Percentiles rank a stretch among this genome's conserved stretches.
Evolutionary conservation across 2,888 invertebrate species (phyloP).

Genomic region (Anorthoa munda): DNA sequence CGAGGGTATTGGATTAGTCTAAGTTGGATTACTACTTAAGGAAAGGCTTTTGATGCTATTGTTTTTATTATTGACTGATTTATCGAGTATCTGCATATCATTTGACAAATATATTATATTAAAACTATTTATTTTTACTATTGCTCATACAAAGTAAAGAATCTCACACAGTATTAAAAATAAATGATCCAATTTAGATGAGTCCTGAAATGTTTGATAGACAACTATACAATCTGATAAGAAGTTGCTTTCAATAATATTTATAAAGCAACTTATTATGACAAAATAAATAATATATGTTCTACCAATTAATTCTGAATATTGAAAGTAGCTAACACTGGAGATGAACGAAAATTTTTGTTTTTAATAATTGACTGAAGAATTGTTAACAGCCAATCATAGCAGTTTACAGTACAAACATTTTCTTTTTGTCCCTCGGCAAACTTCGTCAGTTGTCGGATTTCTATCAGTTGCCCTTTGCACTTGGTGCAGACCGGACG

Average conservation of each 20-base stretch:
- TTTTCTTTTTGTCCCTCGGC: too few species aligned
- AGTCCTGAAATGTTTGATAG: constrained; percentile 39
- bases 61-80: constrained; percentile 46
- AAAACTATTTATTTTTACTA: constrained; percentile 5
- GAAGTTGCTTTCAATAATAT: constrained; percentile 45
- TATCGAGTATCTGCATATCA: constrained; percentile 46
- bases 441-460: too few species aligned
- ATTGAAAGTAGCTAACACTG: constrained; percentile 35
- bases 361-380: not conserved
- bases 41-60: constrained; percentile 6
- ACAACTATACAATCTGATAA: constrained; percentile 40
- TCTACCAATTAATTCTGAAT: constrained; percentile 27
- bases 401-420: not conserved
- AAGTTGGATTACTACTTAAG: constrained; percentile 47
- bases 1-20: constrained; percentile 52
- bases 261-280: constrained; percentile 6
- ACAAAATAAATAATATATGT: constrained; percentile 37
- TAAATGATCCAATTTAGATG: constrained; percentile 53
- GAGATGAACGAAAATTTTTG: constrained; percentile 23
- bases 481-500: too few species aligned
- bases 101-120: constrained; percentile 33
- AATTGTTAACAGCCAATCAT: not conserved
- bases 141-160: constrained; percentile 16
- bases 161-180: constrained; percentile 37
- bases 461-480: too few species aligned